Evolutionary conservation across 2,797 vertebrate species (phyloP).

Genomic region (Catamblyrhynchus diadema): DNA sequence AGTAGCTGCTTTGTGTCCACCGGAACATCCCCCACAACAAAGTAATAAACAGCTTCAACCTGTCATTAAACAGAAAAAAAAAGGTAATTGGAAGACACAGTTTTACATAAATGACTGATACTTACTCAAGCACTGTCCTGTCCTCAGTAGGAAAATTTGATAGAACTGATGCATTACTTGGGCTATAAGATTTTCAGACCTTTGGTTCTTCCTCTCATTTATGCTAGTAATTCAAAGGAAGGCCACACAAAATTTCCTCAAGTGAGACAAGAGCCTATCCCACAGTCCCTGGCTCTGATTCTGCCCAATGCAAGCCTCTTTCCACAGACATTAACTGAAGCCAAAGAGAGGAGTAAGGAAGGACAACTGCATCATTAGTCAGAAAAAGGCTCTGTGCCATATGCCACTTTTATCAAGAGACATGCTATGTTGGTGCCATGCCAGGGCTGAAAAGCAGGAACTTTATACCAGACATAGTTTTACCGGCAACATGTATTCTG

Average conservation of each 20-base stretch:
- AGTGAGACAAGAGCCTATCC: neutral
- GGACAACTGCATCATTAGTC: neutral
- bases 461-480: neutral
- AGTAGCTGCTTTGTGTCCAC: constrained; percentile 64
- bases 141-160: neutral
- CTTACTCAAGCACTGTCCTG: neutral
- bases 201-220: neutral
- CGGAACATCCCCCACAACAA: constrained; percentile 75
- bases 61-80: constrained; percentile 37
- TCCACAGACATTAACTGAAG: neutral
- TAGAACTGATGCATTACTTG: neutral
- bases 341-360: neutral
- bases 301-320: neutral
- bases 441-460: neutral
- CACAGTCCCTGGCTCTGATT: neutral
- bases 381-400: neutral
- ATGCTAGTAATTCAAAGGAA: neutral
- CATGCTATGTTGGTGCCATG: neutral
- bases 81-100: neutral
- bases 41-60: constrained; percentile 80
- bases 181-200: neutral
- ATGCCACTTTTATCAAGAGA: neutral
- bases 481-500: neutral
- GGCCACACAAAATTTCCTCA: neutral
- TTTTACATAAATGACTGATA: neutral